Evolutionary conservation across 1,140 invertebrate species (phyloP), one percentile per base, ranked within the genome.

Genomic region (Neomicropteryx cornuta): DNA sequence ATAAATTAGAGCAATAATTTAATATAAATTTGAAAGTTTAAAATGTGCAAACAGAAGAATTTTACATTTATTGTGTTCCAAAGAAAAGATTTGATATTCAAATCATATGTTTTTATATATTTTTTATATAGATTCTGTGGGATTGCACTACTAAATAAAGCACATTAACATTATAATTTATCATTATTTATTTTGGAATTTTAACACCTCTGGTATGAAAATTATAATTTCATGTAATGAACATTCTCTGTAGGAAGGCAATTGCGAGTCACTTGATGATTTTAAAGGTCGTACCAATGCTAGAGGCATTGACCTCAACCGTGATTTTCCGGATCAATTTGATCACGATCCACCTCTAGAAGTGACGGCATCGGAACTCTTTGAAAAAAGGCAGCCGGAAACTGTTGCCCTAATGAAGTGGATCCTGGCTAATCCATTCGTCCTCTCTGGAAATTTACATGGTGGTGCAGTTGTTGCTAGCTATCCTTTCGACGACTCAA

Each of bases 381-480:
- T 51, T 38, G 43, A 42, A 2, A 52, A 52, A 5, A 67, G 83
- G 17, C 81, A 91, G 58, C 85, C 83, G n/a, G 96, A 99, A 68
- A 98, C 94, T 0, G 53, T 80, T 13, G 87, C 87, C 23, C 71
- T 97, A 43, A 97, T 97, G 75, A 77, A 75, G 6, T 95, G 87
- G 87, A 85, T 93, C 34, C 59, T 78, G 2, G 71, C 71, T 13
- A 79, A 85, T 53, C 85, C 87, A 18, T 96, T 97, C 61, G 87
- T 94, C 18, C 64, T 96, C 6, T 94, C 90, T 1, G 87, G 83
- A 1, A 95, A 91, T 64, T 68, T 97, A 28, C 91, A 96, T 56
- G 89, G 86, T 14, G 92, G 92, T 21, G 87, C 91, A 29, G 68
- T 95, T 2, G 90, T 94, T 5, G 87, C 89, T 4, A 90, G 87